These are phyloP conservation scores for Acanthochromis polyacanthus DNA, from an alignment of 2,113 vertebrate species.

Conservation along the genomic window DNA sequence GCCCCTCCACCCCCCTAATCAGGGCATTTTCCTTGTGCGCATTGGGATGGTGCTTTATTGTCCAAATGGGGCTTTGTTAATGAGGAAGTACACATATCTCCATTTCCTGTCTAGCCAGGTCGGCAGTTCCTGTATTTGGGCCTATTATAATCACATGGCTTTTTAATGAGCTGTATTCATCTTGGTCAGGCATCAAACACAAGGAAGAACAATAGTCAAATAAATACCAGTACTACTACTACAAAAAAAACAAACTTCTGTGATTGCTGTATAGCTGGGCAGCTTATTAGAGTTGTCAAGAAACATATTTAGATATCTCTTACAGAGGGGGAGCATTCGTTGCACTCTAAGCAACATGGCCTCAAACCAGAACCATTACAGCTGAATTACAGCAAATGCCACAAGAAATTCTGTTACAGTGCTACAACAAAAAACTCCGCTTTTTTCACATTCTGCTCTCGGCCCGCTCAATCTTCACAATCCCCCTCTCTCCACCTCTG, in stretches of 20 bases:
- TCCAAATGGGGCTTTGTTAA: conserved; percentile 83
- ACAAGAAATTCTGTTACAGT: conserved; percentile 53
- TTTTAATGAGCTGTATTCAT: conserved; percentile 83
- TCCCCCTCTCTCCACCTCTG: conserved; percentile 58
- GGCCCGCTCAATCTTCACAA: conserved; percentile 53
- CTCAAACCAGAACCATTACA: conserved; percentile 50
- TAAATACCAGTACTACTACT: conserved; percentile 33
- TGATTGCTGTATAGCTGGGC: neutral
- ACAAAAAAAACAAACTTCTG: conserved; percentile 15
- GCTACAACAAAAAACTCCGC: conserved; percentile 48
- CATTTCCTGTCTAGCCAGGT: conserved; percentile 85
- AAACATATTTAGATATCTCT: conserved; percentile 27
- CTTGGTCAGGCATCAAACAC: conserved; percentile 64
- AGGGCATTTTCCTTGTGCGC: conserved; percentile 77
- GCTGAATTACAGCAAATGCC: conserved; percentile 68
- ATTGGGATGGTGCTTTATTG: conserved; percentile 82
- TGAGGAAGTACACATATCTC: conserved; percentile 83
- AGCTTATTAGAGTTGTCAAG: conserved; percentile 25
- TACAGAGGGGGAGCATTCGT: neutral
- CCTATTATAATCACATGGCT: conserved; percentile 76
- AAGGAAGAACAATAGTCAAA: conserved; percentile 50
- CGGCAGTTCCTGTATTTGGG: conserved; percentile 81
- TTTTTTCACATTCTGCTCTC: conserved; percentile 49
- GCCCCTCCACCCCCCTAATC: conserved; percentile 79
- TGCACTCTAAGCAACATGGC: conserved; percentile 32